Conservation (phyloP, 2,113 vertebrate species). For the Coturnix japonica region DNA sequence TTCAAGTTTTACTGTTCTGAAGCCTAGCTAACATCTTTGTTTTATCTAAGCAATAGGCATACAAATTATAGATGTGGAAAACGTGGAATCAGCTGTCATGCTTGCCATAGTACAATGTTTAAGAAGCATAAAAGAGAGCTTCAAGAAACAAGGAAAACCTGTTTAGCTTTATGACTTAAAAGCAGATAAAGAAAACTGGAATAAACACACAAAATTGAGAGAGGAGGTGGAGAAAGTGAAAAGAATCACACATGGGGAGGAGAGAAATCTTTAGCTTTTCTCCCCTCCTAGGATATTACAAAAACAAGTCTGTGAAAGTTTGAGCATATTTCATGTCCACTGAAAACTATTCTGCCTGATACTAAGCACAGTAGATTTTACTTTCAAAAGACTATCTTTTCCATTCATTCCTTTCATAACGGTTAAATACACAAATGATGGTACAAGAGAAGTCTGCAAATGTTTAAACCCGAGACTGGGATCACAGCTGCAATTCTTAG, state of each 20-base stretch:
- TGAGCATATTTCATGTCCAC: background rate
- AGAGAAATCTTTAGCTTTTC: background rate
- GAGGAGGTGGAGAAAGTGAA: background rate
- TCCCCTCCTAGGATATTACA: background rate
- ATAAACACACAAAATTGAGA: background rate
- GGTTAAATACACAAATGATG: background rate
- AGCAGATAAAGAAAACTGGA: background rate
- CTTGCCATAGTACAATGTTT: background rate
- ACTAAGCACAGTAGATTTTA: background rate
- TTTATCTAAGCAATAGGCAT: slow-evolving; percentile 26
- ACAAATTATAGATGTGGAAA: slow-evolving; percentile 47
- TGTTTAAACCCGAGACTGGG: background rate
- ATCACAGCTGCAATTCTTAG: background rate
- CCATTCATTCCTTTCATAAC: background rate
- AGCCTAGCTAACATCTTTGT: background rate
- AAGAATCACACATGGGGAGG: background rate
- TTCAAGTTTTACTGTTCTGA: background rate
- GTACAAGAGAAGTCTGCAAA: background rate
- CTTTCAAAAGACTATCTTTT: background rate
- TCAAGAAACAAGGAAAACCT: background rate
- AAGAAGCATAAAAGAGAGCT: background rate
- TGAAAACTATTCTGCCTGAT: background rate
- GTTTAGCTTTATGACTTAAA: background rate
- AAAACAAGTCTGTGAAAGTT: background rate
- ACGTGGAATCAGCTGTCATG: background rate